Percentiles rank a stretch among this genome's conserved stretches.
These are phyloP conservation scores for Linnaemya tessellans DNA, from an alignment of 2,888 invertebrate species.

Conservation along the genomic window DNA sequence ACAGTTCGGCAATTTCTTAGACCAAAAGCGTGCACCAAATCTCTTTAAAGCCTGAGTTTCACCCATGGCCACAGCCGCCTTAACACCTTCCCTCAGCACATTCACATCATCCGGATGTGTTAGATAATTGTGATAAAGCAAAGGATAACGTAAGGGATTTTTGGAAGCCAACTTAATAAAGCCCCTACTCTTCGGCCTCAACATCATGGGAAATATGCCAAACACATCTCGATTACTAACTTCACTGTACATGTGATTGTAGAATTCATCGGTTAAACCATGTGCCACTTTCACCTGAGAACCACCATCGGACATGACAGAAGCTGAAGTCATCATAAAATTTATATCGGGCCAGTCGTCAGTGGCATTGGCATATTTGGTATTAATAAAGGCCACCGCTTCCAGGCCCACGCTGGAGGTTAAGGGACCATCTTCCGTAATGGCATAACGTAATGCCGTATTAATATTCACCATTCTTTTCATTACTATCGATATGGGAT, in stretches of 20 bases:
- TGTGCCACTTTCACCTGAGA: slow-evolving; percentile 91
- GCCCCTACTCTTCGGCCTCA: slow-evolving; percentile 94
- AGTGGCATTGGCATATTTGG: slow-evolving; percentile 92
- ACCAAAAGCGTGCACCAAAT: slow-evolving; percentile 91
- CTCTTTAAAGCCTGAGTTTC: slow-evolving; percentile 90
- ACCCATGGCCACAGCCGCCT: slow-evolving; percentile 91
- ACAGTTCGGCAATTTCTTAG: slow-evolving; percentile 91
- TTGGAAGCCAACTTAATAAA: slow-evolving; percentile 88
- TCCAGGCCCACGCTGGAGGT: slow-evolving; percentile 94
- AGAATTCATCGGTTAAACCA: slow-evolving; percentile 91
- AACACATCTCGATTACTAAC: slow-evolving; percentile 90
- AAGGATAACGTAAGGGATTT: slow-evolving; percentile 91
- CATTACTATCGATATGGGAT: slow-evolving; percentile 91
- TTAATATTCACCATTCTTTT: slow-evolving; percentile 92
- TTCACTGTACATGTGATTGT: slow-evolving; percentile 89
- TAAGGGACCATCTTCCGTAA: slow-evolving; percentile 93
- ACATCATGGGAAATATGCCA: slow-evolving; percentile 93
- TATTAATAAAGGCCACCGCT: slow-evolving; percentile 93
- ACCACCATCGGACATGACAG: slow-evolving; percentile 93
- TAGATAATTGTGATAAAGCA: slow-evolving; percentile 95
- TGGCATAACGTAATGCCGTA: slow-evolving; percentile 91
- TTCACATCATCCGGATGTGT: slow-evolving; percentile 93
- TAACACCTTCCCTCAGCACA: slow-evolving; percentile 93
- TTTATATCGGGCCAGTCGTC: slow-evolving; percentile 97
- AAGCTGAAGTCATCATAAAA: slow-evolving; percentile 93